A percentile compares a stretch with the other conserved stretches of the same genome.
These are phyloP conservation scores for Schrankia costaestrigalis DNA, from an alignment of 2,888 invertebrate genomes.

Conservation along the genomic window DNA sequence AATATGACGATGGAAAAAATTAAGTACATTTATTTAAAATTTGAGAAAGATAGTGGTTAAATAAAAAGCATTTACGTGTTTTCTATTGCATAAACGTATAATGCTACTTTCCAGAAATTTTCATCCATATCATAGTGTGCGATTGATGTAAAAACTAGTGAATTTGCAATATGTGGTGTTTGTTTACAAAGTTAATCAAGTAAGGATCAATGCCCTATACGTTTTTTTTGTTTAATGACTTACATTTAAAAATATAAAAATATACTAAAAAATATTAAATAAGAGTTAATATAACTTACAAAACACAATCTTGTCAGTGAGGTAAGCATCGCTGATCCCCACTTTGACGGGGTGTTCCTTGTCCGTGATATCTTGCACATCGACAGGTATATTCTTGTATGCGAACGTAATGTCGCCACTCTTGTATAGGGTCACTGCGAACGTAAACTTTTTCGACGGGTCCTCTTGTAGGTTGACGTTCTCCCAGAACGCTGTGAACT, in stretches of 20 bases:
- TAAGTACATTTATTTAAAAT: too few relatives aligned
- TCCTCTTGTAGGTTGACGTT: slow-evolving; percentile 92
- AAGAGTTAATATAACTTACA: slow-evolving; percentile 82
- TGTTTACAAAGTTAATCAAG: too few relatives aligned
- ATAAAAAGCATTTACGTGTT: too few relatives aligned
- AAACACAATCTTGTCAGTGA: slow-evolving; percentile 91
- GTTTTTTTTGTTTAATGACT: too few relatives aligned
- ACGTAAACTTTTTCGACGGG: slow-evolving; percentile 89
- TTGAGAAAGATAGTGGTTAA: too few relatives aligned
- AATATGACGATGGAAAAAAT: too few relatives aligned
- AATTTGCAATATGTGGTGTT: too few relatives aligned
- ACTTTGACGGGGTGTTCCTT: slow-evolving; percentile 97
- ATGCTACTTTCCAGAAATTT: too few relatives aligned
- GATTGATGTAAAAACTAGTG: too few relatives aligned
- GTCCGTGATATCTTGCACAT: slow-evolving; percentile 89
- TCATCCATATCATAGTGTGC: too few relatives aligned
- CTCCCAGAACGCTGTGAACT: slow-evolving; percentile 97
- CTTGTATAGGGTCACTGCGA: slow-evolving; percentile 92
- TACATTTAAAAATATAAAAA: not conserved
- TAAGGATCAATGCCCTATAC: too few relatives aligned
- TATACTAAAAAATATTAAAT: not conserved
- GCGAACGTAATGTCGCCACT: slow-evolving; percentile 96
- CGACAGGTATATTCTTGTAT: slow-evolving; percentile 91
- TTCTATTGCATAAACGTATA: too few relatives aligned
- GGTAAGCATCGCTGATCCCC: slow-evolving; percentile 98